Base-by-base conservation (phyloP, 2,113 vertebrate genomes). In the Hydropotes inermis region DNA sequence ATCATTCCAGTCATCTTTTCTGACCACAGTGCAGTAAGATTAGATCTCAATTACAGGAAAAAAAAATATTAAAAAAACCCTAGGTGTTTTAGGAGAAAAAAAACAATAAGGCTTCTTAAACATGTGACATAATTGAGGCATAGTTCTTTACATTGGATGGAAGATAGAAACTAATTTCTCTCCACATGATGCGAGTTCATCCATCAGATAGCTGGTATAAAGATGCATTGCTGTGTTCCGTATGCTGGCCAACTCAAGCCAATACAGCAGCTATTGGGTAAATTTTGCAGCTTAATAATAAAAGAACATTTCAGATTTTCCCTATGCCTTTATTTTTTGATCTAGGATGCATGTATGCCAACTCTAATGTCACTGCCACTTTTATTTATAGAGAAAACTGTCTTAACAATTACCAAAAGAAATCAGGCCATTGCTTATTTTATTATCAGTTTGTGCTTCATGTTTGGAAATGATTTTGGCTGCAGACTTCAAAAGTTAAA, bases 391-490 rank as follows among this genome's bases (percentile, higher is more conserved):
- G 30, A 15, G 13, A 7, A 43, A 93, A 91, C 54, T 58, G 13
- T 43, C 23, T 50, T 84, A 85, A 67, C 1, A 16, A 94, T 52
- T 70, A 21, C 28, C 64, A 45, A 83, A 89, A 81, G 14, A 94
- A 96, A 84, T 86, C 70, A 76, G 19, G 83, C 3, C 45, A 90
- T 19, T 96, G 55, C 52, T 94, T 95, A 91, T 92, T 95, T 96
- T 93, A 92, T 39, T 95, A 74, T 86, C 84, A 76, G 91, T 19
- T 70, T 87, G 14, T 50, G 14, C 39, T 87, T 95, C 19, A 89
- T 79, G 6, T 58, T 28, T 79, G 14, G 30, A 96, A 87, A 58
- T 23, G 19, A 67, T 43, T 93, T 76, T 91, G 47, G 7, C 17
- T 76, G 17, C 13, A 93, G 6, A 78, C 3, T n/a, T 87, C 23